Evolutionary conservation across 2,888 invertebrate species (phyloP).

Genomic region (Oscheius onirici): DNA sequence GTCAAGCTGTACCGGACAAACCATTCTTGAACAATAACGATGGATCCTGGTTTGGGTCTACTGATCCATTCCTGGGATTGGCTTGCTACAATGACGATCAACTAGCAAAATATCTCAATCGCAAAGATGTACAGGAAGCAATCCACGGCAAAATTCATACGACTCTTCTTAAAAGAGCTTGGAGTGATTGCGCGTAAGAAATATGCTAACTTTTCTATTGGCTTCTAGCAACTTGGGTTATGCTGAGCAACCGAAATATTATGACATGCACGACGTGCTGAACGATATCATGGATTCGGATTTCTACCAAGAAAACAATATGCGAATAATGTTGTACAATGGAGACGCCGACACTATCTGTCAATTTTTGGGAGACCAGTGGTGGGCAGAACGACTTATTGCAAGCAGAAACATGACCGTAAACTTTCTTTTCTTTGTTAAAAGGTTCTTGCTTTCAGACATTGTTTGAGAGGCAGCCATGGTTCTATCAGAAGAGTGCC

Average conservation of each 20-base stretch:
- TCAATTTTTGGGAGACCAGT: constrained; percentile 55
- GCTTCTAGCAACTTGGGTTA: constrained; percentile 26
- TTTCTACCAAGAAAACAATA: constrained; percentile 36
- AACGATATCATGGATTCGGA: constrained; percentile 41
- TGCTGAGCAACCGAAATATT: constrained; percentile 45
- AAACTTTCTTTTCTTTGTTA: background rate
- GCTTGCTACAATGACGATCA: constrained; percentile 45
- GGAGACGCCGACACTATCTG: constrained; percentile 56
- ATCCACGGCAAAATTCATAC: constrained; percentile 34
- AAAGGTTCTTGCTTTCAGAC: background rate
- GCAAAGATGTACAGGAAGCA: constrained; percentile 47
- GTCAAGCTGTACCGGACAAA: background rate
- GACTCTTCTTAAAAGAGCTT: background rate
- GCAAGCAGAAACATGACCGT: constrained; percentile 40
- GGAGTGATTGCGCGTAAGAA: constrained; percentile 23
- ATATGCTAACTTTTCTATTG: background rate
- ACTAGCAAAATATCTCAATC: constrained; percentile 44
- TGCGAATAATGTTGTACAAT: constrained; percentile 55
- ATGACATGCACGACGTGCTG: constrained; percentile 52
- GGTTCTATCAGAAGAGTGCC: constrained; percentile 39
- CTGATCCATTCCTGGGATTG: constrained; percentile 42
- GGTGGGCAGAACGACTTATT: constrained; percentile 48
- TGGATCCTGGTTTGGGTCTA: constrained; percentile 33
- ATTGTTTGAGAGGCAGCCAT: constrained; percentile 34
- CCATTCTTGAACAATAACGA: constrained; percentile 24